Conservation (phyloP, 64 coral and sea anemone genomes). For the Acropora yongei region DNA sequence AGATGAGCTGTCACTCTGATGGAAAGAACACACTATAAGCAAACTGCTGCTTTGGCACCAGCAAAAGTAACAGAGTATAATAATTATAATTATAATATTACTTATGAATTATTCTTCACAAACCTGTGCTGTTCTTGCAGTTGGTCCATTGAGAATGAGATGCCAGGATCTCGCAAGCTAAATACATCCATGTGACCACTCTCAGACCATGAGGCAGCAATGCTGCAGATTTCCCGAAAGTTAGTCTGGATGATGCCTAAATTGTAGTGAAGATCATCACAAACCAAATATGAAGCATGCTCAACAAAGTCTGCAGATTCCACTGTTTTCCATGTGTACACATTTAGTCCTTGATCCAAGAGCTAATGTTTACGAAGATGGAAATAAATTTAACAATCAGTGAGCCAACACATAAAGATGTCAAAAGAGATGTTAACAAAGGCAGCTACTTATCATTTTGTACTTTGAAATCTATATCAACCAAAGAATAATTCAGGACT, state of each 20-base stretch:
- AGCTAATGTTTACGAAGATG: neutral
- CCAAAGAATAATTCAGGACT: no score
- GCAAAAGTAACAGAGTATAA: no score
- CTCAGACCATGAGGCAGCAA: constrained; percentile 85
- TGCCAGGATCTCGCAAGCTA: constrained; percentile 54
- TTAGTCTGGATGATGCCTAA: constrained; percentile 91
- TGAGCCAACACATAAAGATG: neutral
- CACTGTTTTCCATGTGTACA: constrained; percentile 91
- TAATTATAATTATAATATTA: no score
- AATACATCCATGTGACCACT: constrained; percentile 84
- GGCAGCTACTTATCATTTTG: no score
- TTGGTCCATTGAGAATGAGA: constrained; percentile 84
- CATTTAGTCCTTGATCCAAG: constrained; percentile 72
- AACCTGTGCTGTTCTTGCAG: constrained; percentile 78
- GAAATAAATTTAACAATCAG: neutral
- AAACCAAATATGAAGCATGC: constrained; percentile 89
- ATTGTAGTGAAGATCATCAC: constrained; percentile 95
- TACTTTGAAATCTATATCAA: neutral
- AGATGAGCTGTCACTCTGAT: no score
- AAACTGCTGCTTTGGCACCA: no score
- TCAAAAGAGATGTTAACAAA: neutral
- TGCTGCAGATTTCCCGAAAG: constrained; percentile 85
- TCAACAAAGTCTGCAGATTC: constrained; percentile 99
- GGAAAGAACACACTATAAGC: no score
- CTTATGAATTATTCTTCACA: neutral